Evolutionary conservation across 2,797 vertebrate species (phyloP), one percentile per base, ranked within the genome.

Genomic region (Epinephelus awoara): DNA sequence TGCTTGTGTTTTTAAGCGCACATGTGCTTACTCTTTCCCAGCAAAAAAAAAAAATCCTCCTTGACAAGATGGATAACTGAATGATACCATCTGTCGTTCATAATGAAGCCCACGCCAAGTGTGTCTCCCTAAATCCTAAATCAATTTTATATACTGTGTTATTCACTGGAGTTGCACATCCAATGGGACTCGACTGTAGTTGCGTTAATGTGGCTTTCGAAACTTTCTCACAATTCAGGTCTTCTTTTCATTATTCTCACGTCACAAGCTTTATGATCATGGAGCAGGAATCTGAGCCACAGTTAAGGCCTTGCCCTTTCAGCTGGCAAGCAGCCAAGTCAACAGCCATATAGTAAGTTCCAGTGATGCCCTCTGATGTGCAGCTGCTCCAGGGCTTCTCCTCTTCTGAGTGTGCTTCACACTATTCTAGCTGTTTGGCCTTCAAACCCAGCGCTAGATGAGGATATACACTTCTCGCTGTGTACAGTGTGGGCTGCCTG

Each of bases 11-110:
- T 75, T 12, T 29, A 42, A 50, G 25, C 18, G 11, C 12, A 76
- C 5, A 6, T 76, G 76, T 49, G 65, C 54, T 73, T 56, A 54
- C 70, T 49, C 63, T 83, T 27, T 21, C 74, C 21, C 21, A 51
- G 17, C 11, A 46, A 54, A 75, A 77, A 74, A 46, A 54, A 75
- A 77, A 74, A 47, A 56, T 67, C 52, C 63, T 89, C 44, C 55
- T 79, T 71, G 47, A 88, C 77, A 88, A 80, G 73, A 89, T 74
- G 61, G 64, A 92, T 79, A 73, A 78, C 71, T 83, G 87, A 87
- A 79, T 67, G 67, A 74, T 82, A 34, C 87, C 87, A 94, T 93
- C 87, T 93, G 91, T 89, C 90, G 63, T 88, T 86, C 57, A 68
- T 81, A 79, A 81, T 76, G 62, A 80, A 88, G 70, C 61, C 50